Evolutionary conservation across 2,113 vertebrate genomes (phyloP).

Genomic region (Bagarius yarrelli): DNA sequence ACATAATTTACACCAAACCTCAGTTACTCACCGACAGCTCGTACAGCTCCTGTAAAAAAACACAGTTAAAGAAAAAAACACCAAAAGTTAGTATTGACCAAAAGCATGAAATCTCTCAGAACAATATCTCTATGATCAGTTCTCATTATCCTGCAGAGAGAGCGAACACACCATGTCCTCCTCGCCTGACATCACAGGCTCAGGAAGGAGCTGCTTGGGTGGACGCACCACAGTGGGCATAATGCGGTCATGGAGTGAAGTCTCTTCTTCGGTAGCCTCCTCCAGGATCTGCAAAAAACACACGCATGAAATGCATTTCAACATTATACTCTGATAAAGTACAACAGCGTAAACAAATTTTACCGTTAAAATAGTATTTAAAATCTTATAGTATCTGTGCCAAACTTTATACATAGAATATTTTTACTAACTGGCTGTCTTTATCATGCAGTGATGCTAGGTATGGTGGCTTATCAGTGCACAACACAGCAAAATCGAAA

Average conservation of each 20-base stretch:
- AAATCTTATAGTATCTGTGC: neutral
- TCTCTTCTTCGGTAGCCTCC: constrained; percentile 96
- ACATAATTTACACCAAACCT: constrained; percentile 6
- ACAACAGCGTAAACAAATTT: neutral
- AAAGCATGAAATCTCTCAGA: neutral
- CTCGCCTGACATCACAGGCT: constrained; percentile 68
- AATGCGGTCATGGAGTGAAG: constrained; percentile 90
- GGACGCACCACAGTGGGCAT: constrained; percentile 97
- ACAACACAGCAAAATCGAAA: no score
- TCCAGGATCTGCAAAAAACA: constrained; percentile 80
- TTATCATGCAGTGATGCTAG: neutral
- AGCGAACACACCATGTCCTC: constrained; percentile 82
- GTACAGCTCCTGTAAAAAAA: constrained; percentile 83
- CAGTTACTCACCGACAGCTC: constrained; percentile 83
- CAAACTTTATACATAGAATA: neutral
- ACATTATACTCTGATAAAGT: neutral
- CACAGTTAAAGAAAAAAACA: neutral
- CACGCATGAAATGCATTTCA: neutral
- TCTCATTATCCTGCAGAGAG: neutral
- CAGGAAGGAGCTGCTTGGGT: constrained; percentile 84
- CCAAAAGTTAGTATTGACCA: neutral
- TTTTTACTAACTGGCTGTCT: neutral
- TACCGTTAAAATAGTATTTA: neutral
- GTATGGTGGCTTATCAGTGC: no score
- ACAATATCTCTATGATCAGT: neutral